Evolutionary conservation across 2,888 invertebrate genomes (phyloP).

Genomic region (Diarsia rubi): DNA sequence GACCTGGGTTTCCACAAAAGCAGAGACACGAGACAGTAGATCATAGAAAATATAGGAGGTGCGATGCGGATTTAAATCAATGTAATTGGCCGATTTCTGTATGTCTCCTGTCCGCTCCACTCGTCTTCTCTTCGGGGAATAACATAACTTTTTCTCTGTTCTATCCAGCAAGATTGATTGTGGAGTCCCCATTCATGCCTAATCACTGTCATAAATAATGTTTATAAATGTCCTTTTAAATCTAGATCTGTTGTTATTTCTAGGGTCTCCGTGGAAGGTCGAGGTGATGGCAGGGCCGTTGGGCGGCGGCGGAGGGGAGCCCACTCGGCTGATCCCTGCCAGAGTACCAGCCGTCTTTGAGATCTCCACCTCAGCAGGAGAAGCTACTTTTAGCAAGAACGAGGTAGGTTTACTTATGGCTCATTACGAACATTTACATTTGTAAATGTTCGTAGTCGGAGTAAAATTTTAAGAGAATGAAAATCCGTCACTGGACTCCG

Average conservation of each 20-base stretch:
- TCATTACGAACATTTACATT: too few species aligned
- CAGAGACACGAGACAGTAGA: neutral
- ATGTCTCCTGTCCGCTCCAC: neutral
- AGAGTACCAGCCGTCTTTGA: conserved; percentile 97
- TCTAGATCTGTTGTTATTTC: conserved; percentile 11
- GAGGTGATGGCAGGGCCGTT: conserved; percentile 95
- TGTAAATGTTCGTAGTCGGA: too few species aligned
- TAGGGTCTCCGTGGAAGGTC: conserved; percentile 98
- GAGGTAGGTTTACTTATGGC: conserved; percentile 76
- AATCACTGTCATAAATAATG: neutral
- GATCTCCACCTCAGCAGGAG: conserved; percentile 92
- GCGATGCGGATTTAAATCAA: neutral
- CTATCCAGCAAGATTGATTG: neutral
- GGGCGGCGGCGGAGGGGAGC: conserved; percentile 95
- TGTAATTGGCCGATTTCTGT: neutral
- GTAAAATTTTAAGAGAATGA: too few species aligned
- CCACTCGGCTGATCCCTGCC: conserved; percentile 97
- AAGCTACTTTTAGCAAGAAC: conserved; percentile 85
- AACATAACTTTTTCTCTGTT: neutral
- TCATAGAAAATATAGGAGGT: neutral
- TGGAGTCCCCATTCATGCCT: neutral
- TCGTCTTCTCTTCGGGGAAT: neutral
- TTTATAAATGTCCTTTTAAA: neutral
- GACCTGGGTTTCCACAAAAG: neutral
- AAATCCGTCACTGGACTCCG: too few species aligned